Conservation (phyloP, 23 tunicate species). For the Halocynthia roretzi region DNA sequence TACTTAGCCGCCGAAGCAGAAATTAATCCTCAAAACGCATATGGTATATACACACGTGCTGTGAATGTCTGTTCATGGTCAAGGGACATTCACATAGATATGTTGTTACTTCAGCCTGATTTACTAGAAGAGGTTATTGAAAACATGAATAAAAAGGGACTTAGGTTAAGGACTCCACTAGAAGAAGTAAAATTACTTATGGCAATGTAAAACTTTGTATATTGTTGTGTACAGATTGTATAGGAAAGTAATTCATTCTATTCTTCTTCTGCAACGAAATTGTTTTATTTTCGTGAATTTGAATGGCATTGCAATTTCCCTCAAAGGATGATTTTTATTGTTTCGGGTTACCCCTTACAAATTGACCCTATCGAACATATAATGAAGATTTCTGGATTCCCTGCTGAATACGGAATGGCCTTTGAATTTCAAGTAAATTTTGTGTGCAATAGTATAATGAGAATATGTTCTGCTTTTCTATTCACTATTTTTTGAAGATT, state of each 20-base stretch:
- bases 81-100: slow-evolving; percentile 54
- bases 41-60: slow-evolving; percentile 42
- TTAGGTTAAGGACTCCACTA: slow-evolving; percentile 66
- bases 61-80: slow-evolving; percentile 71
- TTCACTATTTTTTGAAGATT: no score
- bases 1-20: slow-evolving; percentile 5
- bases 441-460: no score
- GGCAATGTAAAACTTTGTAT: slow-evolving; percentile 23
- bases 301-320: no score
- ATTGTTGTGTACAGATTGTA: neutral
- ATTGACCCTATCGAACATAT: no score
- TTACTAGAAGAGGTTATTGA: slow-evolving; percentile 35
- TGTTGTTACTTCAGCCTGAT: slow-evolving; percentile 19
- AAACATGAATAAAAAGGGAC: slow-evolving; percentile 43
- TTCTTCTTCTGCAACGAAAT: no score
- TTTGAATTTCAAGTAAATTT: no score
- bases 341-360: no score
- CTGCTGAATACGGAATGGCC: no score
- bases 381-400: no score
- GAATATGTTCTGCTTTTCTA: no score
- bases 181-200: slow-evolving; percentile 73
- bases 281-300: no score
- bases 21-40: neutral
- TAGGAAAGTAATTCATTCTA: slow-evolving; percentile 3
- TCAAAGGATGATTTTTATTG: no score